phyloP scores from a whole-genome alignment of 1,140 invertebrate genomes.

The Platyscapa corneri region DNA sequence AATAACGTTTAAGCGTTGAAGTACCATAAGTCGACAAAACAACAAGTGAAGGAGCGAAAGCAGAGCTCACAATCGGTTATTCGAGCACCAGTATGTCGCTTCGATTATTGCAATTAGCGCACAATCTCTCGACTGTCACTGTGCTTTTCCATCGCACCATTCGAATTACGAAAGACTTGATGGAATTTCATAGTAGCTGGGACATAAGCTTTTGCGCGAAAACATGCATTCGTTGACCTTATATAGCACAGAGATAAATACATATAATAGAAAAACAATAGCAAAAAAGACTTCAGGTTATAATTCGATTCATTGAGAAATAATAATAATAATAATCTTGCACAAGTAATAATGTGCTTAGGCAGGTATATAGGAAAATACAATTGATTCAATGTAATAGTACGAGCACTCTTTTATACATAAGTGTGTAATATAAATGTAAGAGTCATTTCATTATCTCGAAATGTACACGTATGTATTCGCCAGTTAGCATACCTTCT shows the following conservation, averaged over 20 bases:
- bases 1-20: not conserved
- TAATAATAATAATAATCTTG: no score
- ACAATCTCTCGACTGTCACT: not conserved
- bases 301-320: no score
- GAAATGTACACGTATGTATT: no score
- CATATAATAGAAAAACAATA: not conserved
- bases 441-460: no score
- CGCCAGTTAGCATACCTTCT: no score
- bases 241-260: not conserved
- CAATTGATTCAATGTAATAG: no score
- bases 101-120: slow-evolving; percentile 41
- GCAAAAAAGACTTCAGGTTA: no score
- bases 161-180: slow-evolving; percentile 1
- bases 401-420: no score
- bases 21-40: not conserved
- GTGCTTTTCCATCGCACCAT: no score
- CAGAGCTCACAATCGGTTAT: not conserved
- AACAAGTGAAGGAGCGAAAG: not conserved
- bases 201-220: not conserved
- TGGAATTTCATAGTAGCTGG: slow-evolving; percentile 15
- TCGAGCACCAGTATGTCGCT: slow-evolving; percentile 6
- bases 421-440: no score
- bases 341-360: no score
- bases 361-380: no score
- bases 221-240: not conserved